Base-by-base conservation (phyloP, 2,797 vertebrate genomes). In the Gobio occitaniae region DNA sequence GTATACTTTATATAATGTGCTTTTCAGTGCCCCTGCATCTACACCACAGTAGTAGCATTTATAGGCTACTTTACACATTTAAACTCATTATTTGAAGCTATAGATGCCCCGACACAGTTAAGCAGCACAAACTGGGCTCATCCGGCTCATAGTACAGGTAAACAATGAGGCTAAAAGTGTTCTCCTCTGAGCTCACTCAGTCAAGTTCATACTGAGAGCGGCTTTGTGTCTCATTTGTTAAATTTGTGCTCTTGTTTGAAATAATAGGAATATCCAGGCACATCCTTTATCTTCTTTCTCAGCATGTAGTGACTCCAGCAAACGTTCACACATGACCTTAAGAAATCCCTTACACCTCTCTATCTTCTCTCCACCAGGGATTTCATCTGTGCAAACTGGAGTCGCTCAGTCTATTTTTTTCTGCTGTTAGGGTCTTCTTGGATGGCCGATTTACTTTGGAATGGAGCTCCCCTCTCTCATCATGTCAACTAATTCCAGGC, bases 401-500 rank as follows among this genome's bases (percentile, higher is more conserved):
- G 83, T 29, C 80, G 87, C 86, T 71, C 47, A 90, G 78, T 89
- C 78, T 87, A 70, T 88, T 90, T 83, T 86, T 86, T 84, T 63
- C 87, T 89, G 89, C 90, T 69, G 89, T 89, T 81, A 86, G 82
- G 80, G 89, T 87, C 89, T 92, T 91, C 88, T 88, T 88, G 89
- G 89, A 93, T 91, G 91, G 89, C 92, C 90, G 90, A 93, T 95
- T 94, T 92, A 91, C 90, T 93, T 88, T 91, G 66, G 52, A 93
- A 89, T 84, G 84, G 76, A 91, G 92, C 91, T 92, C 88, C 91
- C 88, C 12, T 90, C 82, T 90, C 93, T 92, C 94, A 94, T 95
- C 94, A 93, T 92, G 94, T 93, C 93, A 92, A 94, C 92, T 94
- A 92, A 91, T 95, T 95, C 94, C 92, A 93, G 92, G 92, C 94